Percentiles rank a stretch among this genome's conserved stretches.
Evolutionary conservation across 2,113 vertebrate genomes (phyloP).

Genomic region (Trogon melanurus): DNA sequence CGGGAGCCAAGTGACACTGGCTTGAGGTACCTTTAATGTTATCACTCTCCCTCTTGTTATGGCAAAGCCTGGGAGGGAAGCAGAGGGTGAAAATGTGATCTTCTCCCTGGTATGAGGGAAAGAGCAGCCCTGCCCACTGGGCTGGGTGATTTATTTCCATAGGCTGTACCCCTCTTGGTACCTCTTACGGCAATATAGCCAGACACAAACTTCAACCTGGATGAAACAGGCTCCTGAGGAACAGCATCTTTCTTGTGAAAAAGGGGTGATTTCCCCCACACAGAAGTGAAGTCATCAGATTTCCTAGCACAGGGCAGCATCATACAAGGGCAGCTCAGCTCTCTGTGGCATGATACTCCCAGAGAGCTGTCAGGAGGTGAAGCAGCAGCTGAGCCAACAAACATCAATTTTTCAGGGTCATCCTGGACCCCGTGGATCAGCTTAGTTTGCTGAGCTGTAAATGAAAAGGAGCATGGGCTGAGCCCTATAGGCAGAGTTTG

Average conservation of each 20-base stretch:
- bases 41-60: not conserved
- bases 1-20: not conserved
- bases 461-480: not conserved
- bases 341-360: accelerated
- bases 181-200: not conserved
- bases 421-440: not conserved
- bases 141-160: not conserved
- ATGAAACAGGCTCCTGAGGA: not conserved
- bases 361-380: not conserved
- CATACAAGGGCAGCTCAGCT: not conserved
- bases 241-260: not conserved
- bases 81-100: not conserved
- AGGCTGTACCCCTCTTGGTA: not conserved
- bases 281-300: not conserved
- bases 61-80: not conserved
- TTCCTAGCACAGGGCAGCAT: not conserved
- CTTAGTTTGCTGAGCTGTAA: not conserved
- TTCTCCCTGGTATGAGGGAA: not conserved
- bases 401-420: not conserved
- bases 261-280: not conserved
- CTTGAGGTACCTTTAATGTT: not conserved
- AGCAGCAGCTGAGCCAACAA: not conserved
- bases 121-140: not conserved
- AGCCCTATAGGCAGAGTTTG: not conserved
- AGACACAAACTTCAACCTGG: not conserved